Conservation (phyloP, 64 coral and sea anemone genomes). For the Montipora sp. region DNA sequence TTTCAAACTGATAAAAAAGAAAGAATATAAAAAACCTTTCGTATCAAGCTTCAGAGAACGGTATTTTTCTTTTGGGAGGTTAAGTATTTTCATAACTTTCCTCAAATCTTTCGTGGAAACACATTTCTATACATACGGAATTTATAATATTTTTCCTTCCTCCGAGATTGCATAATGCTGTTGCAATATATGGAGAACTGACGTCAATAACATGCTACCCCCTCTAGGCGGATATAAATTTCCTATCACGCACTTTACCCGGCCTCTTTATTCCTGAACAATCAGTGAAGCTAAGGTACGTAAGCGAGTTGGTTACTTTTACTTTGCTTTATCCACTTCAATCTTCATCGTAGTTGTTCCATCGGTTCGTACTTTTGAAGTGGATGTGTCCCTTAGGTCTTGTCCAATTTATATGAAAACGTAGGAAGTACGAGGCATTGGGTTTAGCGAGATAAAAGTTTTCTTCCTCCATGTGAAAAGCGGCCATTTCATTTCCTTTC, state of each 20-base stretch:
- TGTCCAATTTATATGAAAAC: not conserved
- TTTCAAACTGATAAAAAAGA: no score
- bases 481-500: not conserved
- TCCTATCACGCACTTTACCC: conserved; percentile 12
- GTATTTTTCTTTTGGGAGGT: not conserved
- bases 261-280: conserved; percentile 64
- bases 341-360: not conserved
- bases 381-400: not conserved
- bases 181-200: conserved; percentile 38
- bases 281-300: conserved; percentile 54
- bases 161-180: conserved; percentile 35
- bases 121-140: not conserved
- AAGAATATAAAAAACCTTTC: no score
- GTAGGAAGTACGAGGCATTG: not conserved
- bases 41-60: not conserved
- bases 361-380: not conserved
- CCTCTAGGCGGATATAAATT: conserved; percentile 61
- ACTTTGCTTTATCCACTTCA: not conserved
- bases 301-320: not conserved
- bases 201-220: conserved; percentile 80
- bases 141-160: not conserved
- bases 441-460: not conserved
- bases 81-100: not conserved
- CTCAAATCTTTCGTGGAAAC: no score
- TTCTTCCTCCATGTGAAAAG: not conserved